These are phyloP conservation scores for Notolepis coatsorum DNA, from an alignment of 2,797 vertebrate genomes.

Conservation along the genomic window DNA sequence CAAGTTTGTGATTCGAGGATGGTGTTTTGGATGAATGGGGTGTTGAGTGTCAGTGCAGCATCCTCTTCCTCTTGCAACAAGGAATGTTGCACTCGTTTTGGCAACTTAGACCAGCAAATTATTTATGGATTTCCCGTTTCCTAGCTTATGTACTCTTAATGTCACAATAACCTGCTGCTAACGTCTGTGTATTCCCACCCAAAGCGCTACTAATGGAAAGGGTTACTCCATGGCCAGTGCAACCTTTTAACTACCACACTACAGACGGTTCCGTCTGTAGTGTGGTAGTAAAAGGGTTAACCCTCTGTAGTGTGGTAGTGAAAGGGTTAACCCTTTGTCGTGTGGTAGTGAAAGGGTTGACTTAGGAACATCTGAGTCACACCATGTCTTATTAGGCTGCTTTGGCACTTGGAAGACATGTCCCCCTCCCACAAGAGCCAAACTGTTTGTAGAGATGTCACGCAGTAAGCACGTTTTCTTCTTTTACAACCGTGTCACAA, in stretches of 20 bases:
- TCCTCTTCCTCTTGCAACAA: slow-evolving; percentile 14
- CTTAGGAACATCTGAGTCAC: slow-evolving; percentile 30
- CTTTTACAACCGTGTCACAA: too few species aligned
- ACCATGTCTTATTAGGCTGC: background rate
- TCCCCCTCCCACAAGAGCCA: background rate
- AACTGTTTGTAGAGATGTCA: background rate
- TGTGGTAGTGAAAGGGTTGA: too few species aligned
- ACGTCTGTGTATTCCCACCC: slow-evolving; percentile 8
- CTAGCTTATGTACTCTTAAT: slow-evolving; percentile 23
- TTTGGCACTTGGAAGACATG: slow-evolving; percentile 7
- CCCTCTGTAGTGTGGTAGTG: too few species aligned
- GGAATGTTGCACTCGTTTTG: slow-evolving; percentile 4
- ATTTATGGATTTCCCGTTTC: slow-evolving; percentile 22
- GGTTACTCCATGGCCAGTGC: background rate
- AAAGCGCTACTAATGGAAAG: slow-evolving; percentile 1
- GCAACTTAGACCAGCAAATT: slow-evolving; percentile 6
- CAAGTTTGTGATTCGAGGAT: background rate
- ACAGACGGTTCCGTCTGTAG: too few species aligned
- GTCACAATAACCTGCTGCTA: background rate
- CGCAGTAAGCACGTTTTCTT: background rate
- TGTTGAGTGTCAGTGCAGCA: slow-evolving; percentile 5
- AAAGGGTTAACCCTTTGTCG: too few species aligned
- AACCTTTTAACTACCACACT: slow-evolving; percentile 13
- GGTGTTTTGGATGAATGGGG: slow-evolving; percentile 6
- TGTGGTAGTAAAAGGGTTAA: too few species aligned